A percentile compares a stretch with the other conserved stretches of the same genome.
These are phyloP conservation scores for Acromyrmex echinatior DNA, from an alignment of 1,140 invertebrate species.

Conservation along the genomic window DNA sequence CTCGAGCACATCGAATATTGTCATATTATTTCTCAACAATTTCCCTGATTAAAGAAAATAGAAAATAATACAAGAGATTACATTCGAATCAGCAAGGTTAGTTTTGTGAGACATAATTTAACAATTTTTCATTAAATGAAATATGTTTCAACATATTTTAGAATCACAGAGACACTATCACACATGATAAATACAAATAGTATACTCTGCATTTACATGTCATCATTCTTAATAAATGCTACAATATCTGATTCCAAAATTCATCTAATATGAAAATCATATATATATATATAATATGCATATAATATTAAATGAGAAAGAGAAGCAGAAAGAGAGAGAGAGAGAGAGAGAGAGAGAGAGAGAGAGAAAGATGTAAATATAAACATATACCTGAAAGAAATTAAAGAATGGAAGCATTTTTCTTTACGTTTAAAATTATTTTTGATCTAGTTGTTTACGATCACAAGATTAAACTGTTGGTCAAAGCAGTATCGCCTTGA, in stretches of 20 bases:
- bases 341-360: too few relatives aligned
- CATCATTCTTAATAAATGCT: not conserved
- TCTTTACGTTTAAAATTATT: not conserved
- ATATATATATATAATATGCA: not conserved
- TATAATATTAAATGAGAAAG: not conserved
- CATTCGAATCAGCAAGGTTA: not conserved
- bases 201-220: not conserved
- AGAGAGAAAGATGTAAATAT: not conserved
- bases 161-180: not conserved
- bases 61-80: not conserved
- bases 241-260: not conserved
- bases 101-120: not conserved
- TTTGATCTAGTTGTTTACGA: not conserved
- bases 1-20: not conserved
- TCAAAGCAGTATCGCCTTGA: not conserved
- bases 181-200: too few relatives aligned
- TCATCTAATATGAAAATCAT: not conserved
- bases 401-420: not conserved
- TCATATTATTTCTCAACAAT: not conserved
- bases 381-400: not conserved
- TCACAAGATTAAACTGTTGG: not conserved
- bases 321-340: too few relatives aligned
- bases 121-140: not conserved
- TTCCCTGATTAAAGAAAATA: conserved; percentile 13
- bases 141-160: too few relatives aligned